Conservation (phyloP, 2,888 invertebrate genomes). For the Oeneis ivallda region DNA sequence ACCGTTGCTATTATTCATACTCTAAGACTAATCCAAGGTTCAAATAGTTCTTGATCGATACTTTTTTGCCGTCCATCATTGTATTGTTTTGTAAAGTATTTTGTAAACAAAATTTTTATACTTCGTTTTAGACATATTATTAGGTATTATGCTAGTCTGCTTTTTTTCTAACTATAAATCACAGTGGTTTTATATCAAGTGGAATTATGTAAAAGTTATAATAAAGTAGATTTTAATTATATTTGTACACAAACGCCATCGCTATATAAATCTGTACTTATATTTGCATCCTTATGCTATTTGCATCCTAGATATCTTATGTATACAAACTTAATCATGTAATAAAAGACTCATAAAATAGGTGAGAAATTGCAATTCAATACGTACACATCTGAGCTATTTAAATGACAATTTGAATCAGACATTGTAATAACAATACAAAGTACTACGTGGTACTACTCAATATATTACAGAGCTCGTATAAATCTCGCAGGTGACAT, state of each 20-base stretch:
- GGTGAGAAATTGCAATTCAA: background rate
- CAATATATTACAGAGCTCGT: background rate
- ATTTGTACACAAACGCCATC: background rate
- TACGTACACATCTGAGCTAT: background rate
- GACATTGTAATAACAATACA: conserved; percentile 13
- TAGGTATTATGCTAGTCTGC: too few relatives aligned
- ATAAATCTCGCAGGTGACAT: conserved; percentile 39
- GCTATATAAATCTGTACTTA: too few relatives aligned
- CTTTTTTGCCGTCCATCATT: background rate
- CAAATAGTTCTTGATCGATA: background rate
- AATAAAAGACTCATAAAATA: conserved; percentile 10
- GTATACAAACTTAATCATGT: background rate
- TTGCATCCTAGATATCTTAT: background rate
- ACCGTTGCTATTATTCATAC: background rate
- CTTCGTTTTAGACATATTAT: too few relatives aligned
- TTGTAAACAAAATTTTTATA: background rate
- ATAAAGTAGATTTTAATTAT: background rate
- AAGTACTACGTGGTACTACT: background rate
- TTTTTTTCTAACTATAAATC: too few relatives aligned
- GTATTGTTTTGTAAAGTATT: background rate
- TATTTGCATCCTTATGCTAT: background rate
- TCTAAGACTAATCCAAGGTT: conserved; percentile 12
- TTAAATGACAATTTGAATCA: conserved; percentile 5
- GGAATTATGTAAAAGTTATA: too few relatives aligned
- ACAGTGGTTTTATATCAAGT: too few relatives aligned